Evolutionary conservation across 2,888 invertebrate genomes (phyloP).

Genomic region (Melinaea menophilus): DNA sequence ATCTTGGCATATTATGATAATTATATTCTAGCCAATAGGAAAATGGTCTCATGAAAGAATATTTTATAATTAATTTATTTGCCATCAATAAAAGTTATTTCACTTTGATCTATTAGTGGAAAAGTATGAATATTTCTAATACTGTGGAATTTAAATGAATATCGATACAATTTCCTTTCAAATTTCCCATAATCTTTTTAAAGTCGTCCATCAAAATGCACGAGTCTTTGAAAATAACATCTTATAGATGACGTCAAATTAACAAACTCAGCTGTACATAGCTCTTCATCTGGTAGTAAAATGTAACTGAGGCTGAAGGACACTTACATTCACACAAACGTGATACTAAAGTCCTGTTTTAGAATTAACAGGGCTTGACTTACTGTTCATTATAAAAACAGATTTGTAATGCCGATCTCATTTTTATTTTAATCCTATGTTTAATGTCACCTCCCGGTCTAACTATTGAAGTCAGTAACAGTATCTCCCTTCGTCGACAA

Average conservation of each 20-base stretch:
- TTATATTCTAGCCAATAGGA: too few species aligned
- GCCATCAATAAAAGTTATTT: background rate
- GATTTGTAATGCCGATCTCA: background rate
- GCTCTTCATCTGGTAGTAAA: background rate
- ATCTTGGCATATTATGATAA: background rate
- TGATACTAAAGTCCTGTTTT: background rate
- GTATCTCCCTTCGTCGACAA: slow-evolving; percentile 42
- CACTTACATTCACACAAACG: background rate
- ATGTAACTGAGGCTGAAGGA: background rate
- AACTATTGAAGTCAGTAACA: slow-evolving; percentile 10
- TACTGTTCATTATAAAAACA: background rate
- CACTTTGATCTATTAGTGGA: background rate
- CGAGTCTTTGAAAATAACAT: background rate
- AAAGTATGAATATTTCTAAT: too few species aligned
- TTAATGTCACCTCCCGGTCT: background rate
- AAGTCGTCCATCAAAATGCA: background rate
- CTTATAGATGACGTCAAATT: background rate
- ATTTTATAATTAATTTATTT: background rate
- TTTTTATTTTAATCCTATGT: background rate
- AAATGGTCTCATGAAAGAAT: slow-evolving; percentile 4
- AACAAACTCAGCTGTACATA: background rate
- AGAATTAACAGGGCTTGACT: background rate
- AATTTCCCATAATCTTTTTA: background rate
- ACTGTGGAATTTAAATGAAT: background rate
- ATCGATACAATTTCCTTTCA: background rate